Evolutionary conservation across 2,797 vertebrate species (phyloP).

Genomic region (Orestias chungarensis): DNA sequence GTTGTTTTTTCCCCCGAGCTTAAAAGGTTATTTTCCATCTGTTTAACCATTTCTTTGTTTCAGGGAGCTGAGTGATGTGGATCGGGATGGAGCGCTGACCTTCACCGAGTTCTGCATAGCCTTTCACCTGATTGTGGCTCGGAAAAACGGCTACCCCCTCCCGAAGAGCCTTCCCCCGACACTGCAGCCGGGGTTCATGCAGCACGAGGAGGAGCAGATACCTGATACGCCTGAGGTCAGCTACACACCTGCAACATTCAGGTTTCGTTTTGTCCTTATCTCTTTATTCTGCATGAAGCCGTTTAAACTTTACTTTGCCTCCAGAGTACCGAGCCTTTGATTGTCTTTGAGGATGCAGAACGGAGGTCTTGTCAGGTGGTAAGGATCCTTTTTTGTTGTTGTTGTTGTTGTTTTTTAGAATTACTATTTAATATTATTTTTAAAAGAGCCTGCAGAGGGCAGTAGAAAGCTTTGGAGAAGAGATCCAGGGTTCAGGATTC

Average conservation of each 20-base stretch:
- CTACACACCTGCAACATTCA: not conserved
- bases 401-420: not conserved
- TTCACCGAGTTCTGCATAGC: slow-evolving; percentile 94
- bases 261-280: not conserved
- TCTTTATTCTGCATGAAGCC: not conserved
- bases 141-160: slow-evolving; percentile 94
- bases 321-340: slow-evolving; percentile 73
- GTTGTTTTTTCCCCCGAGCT: too few relatives aligned
- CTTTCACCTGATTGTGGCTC: slow-evolving; percentile 95
- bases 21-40: not conserved
- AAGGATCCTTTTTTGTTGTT: not conserved
- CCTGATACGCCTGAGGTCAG: slow-evolving; percentile 55
- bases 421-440: not conserved
- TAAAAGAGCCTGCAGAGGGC: slow-evolving; percentile 47
- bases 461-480: slow-evolving; percentile 20
- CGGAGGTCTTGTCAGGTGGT: slow-evolving; percentile 52
- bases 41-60: not conserved
- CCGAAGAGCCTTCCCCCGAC: slow-evolving; percentile 88
- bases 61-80: slow-evolving; percentile 96
- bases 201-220: slow-evolving; percentile 65
- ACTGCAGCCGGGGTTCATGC: slow-evolving; percentile 77
- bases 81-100: slow-evolving; percentile 92
- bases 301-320: slow-evolving; percentile 9
- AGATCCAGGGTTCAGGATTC: not conserved
- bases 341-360: slow-evolving; percentile 74